phyloP scores from a whole-genome alignment of 1,140 invertebrate species.

The Gonioctena quinquepunctata region DNA sequence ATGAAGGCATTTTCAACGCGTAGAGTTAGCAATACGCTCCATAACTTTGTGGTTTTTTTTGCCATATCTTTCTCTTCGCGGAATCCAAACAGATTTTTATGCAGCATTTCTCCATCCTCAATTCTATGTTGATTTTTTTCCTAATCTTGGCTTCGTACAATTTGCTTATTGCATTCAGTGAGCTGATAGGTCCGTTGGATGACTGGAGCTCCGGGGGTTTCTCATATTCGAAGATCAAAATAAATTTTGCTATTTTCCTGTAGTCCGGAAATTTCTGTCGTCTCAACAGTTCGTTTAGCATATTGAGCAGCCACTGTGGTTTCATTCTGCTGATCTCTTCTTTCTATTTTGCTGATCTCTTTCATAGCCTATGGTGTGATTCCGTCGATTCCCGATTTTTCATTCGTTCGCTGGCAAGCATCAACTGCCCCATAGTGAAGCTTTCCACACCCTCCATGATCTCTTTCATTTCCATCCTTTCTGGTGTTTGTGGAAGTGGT shows the following conservation, averaged over 20 bases:
- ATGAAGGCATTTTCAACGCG: too few species aligned
- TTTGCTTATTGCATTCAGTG: conserved; percentile 38
- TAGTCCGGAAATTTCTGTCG: conserved; percentile 17
- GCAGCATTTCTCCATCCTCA: conserved; percentile 21
- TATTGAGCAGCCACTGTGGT: conserved; percentile 10
- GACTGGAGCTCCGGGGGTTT: background rate
- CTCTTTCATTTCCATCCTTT: too few species aligned
- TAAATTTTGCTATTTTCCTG: conserved; percentile 25
- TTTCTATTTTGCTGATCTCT: too few species aligned
- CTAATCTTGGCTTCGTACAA: conserved; percentile 34
- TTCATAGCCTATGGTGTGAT: conserved; percentile 22
- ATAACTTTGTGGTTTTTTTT: too few species aligned
- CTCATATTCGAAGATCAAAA: conserved; percentile 15
- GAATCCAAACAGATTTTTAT: too few species aligned
- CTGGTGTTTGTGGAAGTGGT: too few species aligned
- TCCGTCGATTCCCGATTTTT: conserved; percentile 30
- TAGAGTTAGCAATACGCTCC: too few species aligned
- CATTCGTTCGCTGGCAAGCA: background rate
- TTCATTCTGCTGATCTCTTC: too few species aligned
- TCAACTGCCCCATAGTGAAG: conserved; percentile 22
- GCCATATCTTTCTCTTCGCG: too few species aligned
- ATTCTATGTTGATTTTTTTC: conserved; percentile 19
- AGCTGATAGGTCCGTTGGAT: conserved; percentile 33
- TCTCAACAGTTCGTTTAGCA: conserved; percentile 14
- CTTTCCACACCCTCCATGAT: too few species aligned